A percentile compares a stretch with the other conserved stretches of the same genome.
These are phyloP conservation scores for Nautilus pompilius DNA, from an alignment of 1,140 invertebrate species.

Conservation along the genomic window DNA sequence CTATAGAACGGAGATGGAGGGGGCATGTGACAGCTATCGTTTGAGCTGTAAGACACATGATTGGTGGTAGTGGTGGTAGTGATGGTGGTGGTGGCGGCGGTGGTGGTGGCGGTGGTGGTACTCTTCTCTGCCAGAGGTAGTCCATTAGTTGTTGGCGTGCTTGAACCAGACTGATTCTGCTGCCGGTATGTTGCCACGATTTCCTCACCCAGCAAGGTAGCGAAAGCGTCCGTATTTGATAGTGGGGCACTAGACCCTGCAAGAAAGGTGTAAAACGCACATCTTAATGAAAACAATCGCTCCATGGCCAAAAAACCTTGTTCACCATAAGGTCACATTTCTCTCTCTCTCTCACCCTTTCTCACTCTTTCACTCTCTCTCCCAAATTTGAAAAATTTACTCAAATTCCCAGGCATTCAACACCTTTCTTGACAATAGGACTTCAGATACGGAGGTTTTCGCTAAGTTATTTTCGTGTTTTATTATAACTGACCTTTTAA, in stretches of 20 bases:
- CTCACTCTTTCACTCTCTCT: too few relatives aligned
- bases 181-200: slow-evolving; percentile 27
- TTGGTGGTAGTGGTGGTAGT: slow-evolving; percentile 45
- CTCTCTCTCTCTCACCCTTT: too few relatives aligned
- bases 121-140: neutral
- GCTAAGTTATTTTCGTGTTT: too few relatives aligned
- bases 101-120: slow-evolving; percentile 48
- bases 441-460: too few relatives aligned
- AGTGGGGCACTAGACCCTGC: too few relatives aligned
- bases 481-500: too few relatives aligned
- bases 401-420: slow-evolving; percentile 15
- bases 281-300: too few relatives aligned
- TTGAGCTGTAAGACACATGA: slow-evolving; percentile 46
- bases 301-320: too few relatives aligned
- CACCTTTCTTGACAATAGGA: slow-evolving; percentile 15
- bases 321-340: too few relatives aligned
- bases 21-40: slow-evolving; percentile 21
- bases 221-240: slow-evolving; percentile 26
- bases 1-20: slow-evolving; percentile 20
- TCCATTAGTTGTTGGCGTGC: slow-evolving; percentile 9
- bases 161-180: neutral
- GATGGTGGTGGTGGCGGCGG: slow-evolving; percentile 24
- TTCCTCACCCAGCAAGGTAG: slow-evolving; percentile 35
- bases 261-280: slow-evolving; percentile 48
- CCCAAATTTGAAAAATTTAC: too few relatives aligned